A percentile compares a stretch with the other conserved stretches of the same genome.
Evolutionary conservation across 92 coral and sea anemone genomes (phyloP).

Genomic region (Hydrozoanthus gracilis): DNA sequence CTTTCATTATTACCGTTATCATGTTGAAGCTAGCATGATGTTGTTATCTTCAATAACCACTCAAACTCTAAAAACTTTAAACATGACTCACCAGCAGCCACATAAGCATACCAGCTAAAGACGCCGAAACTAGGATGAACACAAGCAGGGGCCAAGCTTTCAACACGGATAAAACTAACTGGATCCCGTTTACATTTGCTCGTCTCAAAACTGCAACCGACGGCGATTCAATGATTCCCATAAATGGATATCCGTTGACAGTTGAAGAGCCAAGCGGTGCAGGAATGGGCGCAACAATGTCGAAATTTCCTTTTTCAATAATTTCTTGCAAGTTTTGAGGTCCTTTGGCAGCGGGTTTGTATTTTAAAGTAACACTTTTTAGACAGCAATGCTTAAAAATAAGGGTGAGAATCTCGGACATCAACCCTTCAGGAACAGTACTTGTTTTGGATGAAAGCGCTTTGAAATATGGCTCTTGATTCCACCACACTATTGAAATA

Average conservation of each 20-base stretch:
- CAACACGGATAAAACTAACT: conserved; percentile 81
- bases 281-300: conserved; percentile 69
- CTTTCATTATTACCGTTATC: background rate
- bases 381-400: conserved; percentile 66
- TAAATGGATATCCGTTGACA: conserved; percentile 61
- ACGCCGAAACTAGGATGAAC: conserved; percentile 88
- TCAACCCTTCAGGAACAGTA: conserved; percentile 58
- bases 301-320: conserved; percentile 60
- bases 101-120: conserved; percentile 89
- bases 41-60: background rate
- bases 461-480: conserved; percentile 76
- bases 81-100: conserved; percentile 85
- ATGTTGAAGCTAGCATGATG: background rate
- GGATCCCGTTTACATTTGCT: conserved; percentile 85
- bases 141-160: conserved; percentile 96
- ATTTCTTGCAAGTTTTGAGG: conserved; percentile 62
- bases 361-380: conserved; percentile 44
- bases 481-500: conserved; percentile 68
- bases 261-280: conserved; percentile 46
- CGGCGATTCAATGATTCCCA: conserved; percentile 82
- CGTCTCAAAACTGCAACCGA: conserved; percentile 84
- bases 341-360: conserved; percentile 55
- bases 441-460: conserved; percentile 9
- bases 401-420: conserved; percentile 56
- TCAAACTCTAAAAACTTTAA: background rate